Evolutionary conservation across 2,888 invertebrate genomes (phyloP), one percentile per base, ranked within the genome.

Genomic region (Drosophila macrospina): DNA sequence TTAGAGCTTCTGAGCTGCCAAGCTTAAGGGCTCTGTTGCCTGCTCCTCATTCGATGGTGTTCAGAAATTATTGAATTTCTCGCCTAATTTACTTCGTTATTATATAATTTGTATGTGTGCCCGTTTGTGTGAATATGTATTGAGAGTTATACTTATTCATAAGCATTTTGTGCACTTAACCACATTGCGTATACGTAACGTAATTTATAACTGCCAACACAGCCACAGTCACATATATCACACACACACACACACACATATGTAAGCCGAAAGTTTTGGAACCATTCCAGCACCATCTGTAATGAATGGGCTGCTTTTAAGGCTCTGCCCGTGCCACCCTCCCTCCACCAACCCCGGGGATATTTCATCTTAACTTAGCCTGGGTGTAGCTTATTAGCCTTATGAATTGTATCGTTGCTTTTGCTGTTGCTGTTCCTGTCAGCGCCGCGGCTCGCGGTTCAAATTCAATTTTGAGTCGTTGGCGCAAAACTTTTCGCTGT

Each of bases 131-230:
- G 32, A 60, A 48, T 16, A 28, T 30, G 51, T 36, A 36, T 36
- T 15, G 16, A 52, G 71, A 15, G 6, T 34, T 42, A 78, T 81
- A 15, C 13, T 42, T 42, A 78, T 81, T 86, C 87, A 81, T 84
- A 84, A 80, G 69, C 68, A 71, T 69, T 84, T 84, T 84, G 78
- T 69, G 61, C 50, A 69, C 61, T 80, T 57, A 68, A 78, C 71
- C 87, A 74, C 74, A 67, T 54, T 78, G 82, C 82, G 81, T 82
- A 87, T 82, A 87, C 82, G 85, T 71, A 81, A 82, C 68, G 66
- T 69, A 78, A 82, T 87, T 82, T 82, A 87, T 78, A 85, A 64
- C 73, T 72, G 74, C 59, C 74, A 74, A 16, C 50, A 39, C 56
- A 61, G 39, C 13, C 16, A 36, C 36, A 34, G 20, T 20, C n/a